Base-by-base conservation (phyloP, 2,113 vertebrate genomes). In the Scortum barcoo region DNA sequence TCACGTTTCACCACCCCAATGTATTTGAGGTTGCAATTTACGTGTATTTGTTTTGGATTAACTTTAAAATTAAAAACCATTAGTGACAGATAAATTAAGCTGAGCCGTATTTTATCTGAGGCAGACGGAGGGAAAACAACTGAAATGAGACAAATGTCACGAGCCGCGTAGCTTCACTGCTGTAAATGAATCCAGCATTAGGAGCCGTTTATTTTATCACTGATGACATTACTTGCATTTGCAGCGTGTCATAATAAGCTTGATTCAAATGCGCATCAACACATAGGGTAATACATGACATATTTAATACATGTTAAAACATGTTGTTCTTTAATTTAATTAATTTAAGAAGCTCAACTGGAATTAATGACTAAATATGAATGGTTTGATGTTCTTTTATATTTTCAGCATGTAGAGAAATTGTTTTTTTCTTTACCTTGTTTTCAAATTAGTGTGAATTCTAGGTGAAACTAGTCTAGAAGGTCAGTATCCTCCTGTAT, bases 81-180 rank as follows among this genome's bases (percentile, higher is more conserved):
- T 61, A 44, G 7, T 67, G 78, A 60, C 57, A 72, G 68, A 86
- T 82, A 50, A 48, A 76, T 79, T 69, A 74, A 7, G n/a, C 33
- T 42, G 36, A 69, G 63, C 20, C 66, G 54, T 80, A 63, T 83
- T 83, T 69, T 51, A 46, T 46, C 40, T 20, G 33, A 76, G 24
- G 48, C 28, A 50, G 48, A 75, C n/a, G 22, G 19, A 77, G 65
- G 11, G 24, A 36, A 66, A 71, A 74, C 66, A 58, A 19, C 51
- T 67, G 60, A 85, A 76, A 80, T 17, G 7, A 42, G 46, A 57
- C 65, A 66, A 50, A 67, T 38, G 20, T 72, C 58, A 60, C 20
- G 22, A 26, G 22, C 36, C 17, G 24, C 19, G 20, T 20, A 24
- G 33, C 26, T 63, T 85, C 48, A 53, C n/a, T 28, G 12, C 36